Conservation (phyloP, 1,140 invertebrate genomes). For the Lordiphosa clarofinis region DNA sequence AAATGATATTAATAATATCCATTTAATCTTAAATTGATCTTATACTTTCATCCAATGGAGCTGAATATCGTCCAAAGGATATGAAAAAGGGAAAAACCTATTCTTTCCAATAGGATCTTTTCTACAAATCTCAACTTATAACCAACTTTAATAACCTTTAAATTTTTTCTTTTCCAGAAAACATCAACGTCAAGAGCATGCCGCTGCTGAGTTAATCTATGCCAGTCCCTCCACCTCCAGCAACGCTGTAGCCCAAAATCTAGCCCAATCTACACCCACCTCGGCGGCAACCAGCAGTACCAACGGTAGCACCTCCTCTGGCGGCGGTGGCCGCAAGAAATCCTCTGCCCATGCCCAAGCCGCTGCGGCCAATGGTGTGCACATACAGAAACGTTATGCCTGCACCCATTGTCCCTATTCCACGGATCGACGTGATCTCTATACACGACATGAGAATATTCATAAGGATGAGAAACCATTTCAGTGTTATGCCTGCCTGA, state of each 20-base stretch:
- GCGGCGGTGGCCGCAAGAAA: slow-evolving; percentile 58
- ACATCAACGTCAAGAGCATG: slow-evolving; percentile 65
- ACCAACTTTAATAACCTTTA: too few relatives aligned
- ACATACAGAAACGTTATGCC: slow-evolving; percentile 86
- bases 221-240: slow-evolving; percentile 72
- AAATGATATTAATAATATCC: too few relatives aligned
- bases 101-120: too few relatives aligned
- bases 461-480: slow-evolving; percentile 96
- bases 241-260: slow-evolving; percentile 57
- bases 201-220: slow-evolving; percentile 66
- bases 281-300: slow-evolving; percentile 50
- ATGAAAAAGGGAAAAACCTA: too few relatives aligned
- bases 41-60: too few relatives aligned
- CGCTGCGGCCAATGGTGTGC: slow-evolving; percentile 62
- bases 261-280: slow-evolving; percentile 66
- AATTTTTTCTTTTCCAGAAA: slow-evolving; percentile 36
- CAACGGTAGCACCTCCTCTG: slow-evolving; percentile 57
- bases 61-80: too few relatives aligned
- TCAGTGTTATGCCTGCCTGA: slow-evolving; percentile 94
- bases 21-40: too few relatives aligned
- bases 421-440: slow-evolving; percentile 94
- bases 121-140: too few relatives aligned
- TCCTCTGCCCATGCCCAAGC: slow-evolving; percentile 53
- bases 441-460: slow-evolving; percentile 97
- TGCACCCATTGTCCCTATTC: slow-evolving; percentile 93